Evolutionary conservation across 2,113 vertebrate species (phyloP), one percentile per base, ranked within the genome.

Genomic region (Haplotaxodon microlepis): DNA sequence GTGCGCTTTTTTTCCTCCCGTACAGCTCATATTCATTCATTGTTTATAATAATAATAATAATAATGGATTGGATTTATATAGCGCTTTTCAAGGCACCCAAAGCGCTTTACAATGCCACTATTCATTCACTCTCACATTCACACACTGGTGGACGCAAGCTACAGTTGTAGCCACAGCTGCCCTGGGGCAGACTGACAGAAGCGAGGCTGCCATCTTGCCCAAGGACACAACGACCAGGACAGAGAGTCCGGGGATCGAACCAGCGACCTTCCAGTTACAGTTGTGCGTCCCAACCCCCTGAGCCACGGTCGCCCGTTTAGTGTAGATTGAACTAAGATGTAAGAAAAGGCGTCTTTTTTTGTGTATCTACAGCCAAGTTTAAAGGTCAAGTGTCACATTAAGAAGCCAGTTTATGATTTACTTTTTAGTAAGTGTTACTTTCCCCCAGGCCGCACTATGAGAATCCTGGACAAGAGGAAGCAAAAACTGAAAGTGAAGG

Each of bases 221-320:
- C 54, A 57, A 29, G 13, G 54, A 29, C 54, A 57, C 54, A 3
- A 57, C 3, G 13, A 57, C 13, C 13, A 57, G 3, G 24, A 57
- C 54, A 29, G 12, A 57, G 1, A 57, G 54, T 7, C 13, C 0
- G 0, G 24, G 3, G 7, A 57, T 29, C 2, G 0, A 57, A 57
- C 7, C 54, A 3, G 24, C 7, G 53, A 7, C 53, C 53, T 13
- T 56, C 53, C 1, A 3, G 24, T 57, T 57, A 16, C 54, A 57
- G 54, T 8, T 57, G 1, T 0, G 24, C 24, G 0, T 57, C 24
- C 54, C 24, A 57, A 57, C 24, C 13, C 1, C 13, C 54, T 0
- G 54, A 8, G 1, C 4, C 24, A 57, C 3, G 0, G 24, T 29
- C 2, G 0, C 24, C 13, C 13, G 0, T 57, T 71, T 76, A 8